Evolutionary conservation across 1,140 invertebrate species (phyloP).

Genomic region (Psix sp.): DNA sequence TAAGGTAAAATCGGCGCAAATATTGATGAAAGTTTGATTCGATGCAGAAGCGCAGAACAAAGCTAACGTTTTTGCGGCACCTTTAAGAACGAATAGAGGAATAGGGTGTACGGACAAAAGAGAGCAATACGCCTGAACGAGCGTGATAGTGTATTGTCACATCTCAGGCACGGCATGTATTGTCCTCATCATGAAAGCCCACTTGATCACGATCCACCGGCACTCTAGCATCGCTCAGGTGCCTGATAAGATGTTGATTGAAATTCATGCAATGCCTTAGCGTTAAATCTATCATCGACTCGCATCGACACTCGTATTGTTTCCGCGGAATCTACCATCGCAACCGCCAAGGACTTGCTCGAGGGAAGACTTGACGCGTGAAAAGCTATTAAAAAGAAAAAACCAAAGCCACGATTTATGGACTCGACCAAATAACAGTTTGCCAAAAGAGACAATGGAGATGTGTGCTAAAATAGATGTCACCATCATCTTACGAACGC

Average conservation of each 20-base stretch:
- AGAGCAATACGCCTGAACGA: slow-evolving; percentile 73
- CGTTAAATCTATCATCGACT: slow-evolving; percentile 61
- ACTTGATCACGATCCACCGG: slow-evolving; percentile 73
- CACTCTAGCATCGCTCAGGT: slow-evolving; percentile 62
- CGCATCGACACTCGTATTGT: slow-evolving; percentile 62
- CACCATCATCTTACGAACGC: too few species aligned
- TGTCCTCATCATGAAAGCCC: slow-evolving; percentile 74
- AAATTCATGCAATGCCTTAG: slow-evolving; percentile 71
- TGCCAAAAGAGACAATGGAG: slow-evolving; percentile 1
- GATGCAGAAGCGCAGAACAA: slow-evolving; percentile 54
- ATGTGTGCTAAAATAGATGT: too few species aligned
- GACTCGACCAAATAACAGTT: slow-evolving; percentile 21
- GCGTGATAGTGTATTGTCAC: slow-evolving; percentile 74
- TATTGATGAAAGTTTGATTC: slow-evolving; percentile 52
- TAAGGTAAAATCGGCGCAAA: slow-evolving; percentile 31
- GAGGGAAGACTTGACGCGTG: slow-evolving; percentile 32
- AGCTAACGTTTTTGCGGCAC: slow-evolving; percentile 64
- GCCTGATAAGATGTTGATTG: slow-evolving; percentile 75
- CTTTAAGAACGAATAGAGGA: slow-evolving; percentile 62
- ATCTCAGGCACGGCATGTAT: slow-evolving; percentile 70
- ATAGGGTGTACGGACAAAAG: slow-evolving; percentile 70
- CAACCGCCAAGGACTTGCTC: slow-evolving; percentile 47
- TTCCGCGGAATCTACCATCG: slow-evolving; percentile 61
- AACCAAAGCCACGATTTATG: slow-evolving; percentile 13
- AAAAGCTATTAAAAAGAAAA: slow-evolving; percentile 21